These are phyloP conservation scores for Tautogolabrus adspersus DNA, from an alignment of 2,113 vertebrate species.

Conservation along the genomic window DNA sequence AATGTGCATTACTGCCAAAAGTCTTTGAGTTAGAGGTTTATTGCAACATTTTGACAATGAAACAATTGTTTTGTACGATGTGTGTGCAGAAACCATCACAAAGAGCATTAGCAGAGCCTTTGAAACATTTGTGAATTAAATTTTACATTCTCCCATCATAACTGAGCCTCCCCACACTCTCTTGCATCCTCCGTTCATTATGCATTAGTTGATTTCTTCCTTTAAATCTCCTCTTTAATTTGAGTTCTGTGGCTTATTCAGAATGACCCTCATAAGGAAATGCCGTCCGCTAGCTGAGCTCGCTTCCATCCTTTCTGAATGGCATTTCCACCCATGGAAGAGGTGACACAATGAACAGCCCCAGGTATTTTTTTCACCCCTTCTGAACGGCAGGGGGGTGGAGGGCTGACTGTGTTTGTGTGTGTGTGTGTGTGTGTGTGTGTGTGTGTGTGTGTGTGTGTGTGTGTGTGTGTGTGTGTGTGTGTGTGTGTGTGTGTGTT, in stretches of 20 bases:
- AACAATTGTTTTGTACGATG: neutral
- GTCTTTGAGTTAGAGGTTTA: neutral
- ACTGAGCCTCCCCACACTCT: neutral
- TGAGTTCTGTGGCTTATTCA: slow-evolving; percentile 45
- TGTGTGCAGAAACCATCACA: neutral
- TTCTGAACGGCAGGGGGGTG: slow-evolving; percentile 24
- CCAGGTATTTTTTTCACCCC: slow-evolving; percentile 69
- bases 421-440: slow-evolving; percentile 36
- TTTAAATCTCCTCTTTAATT: slow-evolving; percentile 32
- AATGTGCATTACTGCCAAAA: neutral
- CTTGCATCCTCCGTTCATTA: slow-evolving; percentile 43
- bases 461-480: slow-evolving; percentile 1
- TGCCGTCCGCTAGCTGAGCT: slow-evolving; percentile 48
- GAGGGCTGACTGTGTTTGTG: neutral
- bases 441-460: neutral
- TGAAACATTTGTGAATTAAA: slow-evolving; percentile 21
- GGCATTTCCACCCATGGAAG: slow-evolving; percentile 63
- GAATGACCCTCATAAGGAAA: slow-evolving; percentile 62
- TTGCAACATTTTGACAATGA: neutral
- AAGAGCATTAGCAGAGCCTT: slow-evolving; percentile 14
- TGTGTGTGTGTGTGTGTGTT: slow-evolving; percentile 14
- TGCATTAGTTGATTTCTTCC: slow-evolving; percentile 46
- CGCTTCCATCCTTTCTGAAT: slow-evolving; percentile 52
- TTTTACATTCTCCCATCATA: neutral
- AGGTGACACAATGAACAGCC: slow-evolving; percentile 77